phyloP scores from a whole-genome alignment of 2,888 invertebrate species.

The Drosophila aldrichi region DNA sequence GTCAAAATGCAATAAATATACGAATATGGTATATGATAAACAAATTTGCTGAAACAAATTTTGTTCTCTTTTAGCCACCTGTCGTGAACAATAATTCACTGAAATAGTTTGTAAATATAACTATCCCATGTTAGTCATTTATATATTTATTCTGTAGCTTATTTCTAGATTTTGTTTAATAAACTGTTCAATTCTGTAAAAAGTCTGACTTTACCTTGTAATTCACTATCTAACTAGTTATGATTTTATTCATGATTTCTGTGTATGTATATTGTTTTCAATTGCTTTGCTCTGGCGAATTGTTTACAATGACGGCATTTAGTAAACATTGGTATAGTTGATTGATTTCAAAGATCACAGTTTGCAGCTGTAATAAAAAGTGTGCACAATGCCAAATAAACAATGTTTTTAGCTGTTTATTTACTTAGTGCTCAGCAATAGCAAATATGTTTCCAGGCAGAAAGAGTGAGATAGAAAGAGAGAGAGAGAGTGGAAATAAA shows the following conservation, averaged over 20 bases:
- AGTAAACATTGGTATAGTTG: constrained; percentile 14
- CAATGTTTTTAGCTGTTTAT: constrained; percentile 30
- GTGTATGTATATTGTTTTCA: neutral
- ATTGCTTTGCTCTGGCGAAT: constrained; percentile 15
- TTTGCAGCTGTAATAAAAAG: constrained; percentile 43
- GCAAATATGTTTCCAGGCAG: neutral
- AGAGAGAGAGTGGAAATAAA: neutral
- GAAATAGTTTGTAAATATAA: neutral
- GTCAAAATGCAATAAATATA: no score
- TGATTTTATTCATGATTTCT: constrained; percentile 3
- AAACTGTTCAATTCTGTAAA: neutral
- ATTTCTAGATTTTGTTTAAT: neutral
- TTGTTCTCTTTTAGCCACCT: no score
- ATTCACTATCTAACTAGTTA: neutral
- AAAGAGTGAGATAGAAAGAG: neutral
- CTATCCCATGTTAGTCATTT: neutral
- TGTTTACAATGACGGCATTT: constrained; percentile 29
- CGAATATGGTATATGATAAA: no score
- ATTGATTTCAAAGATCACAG: constrained; percentile 66
- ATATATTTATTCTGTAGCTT: neutral
- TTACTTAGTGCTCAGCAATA: constrained; percentile 21
- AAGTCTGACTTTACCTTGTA: constrained; percentile 29
- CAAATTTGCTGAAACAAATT: no score
- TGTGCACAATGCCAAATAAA: constrained; percentile 25
- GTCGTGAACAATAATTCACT: no score